Evolutionary conservation across 2,113 vertebrate species (phyloP).

Genomic region (Anthoscopus minutus): DNA sequence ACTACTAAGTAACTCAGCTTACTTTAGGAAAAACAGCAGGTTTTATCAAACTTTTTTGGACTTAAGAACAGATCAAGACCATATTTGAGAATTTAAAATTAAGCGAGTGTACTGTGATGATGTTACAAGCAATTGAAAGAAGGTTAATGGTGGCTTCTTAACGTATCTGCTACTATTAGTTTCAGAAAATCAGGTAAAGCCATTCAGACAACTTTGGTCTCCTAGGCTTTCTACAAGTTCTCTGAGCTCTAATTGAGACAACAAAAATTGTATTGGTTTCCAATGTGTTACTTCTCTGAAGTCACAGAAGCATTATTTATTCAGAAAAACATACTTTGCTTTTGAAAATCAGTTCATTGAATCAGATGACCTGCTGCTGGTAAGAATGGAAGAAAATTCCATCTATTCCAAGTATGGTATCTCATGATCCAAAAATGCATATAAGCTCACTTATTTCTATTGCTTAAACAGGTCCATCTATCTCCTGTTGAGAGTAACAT

Average conservation of each 20-base stretch:
- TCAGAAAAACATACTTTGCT: constrained; percentile 8
- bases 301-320: neutral
- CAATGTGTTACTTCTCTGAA: neutral
- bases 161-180: neutral
- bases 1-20: neutral
- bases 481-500: neutral
- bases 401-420: neutral
- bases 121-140: neutral
- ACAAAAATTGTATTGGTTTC: neutral
- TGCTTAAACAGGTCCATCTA: neutral
- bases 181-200: neutral
- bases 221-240: neutral
- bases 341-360: constrained; percentile 33
- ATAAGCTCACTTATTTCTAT: neutral
- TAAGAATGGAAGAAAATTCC: neutral
- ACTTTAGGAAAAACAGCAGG: neutral
- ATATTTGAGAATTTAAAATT: neutral
- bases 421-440: neutral
- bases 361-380: neutral
- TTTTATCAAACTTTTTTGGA: neutral
- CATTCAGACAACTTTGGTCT: neutral
- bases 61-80: neutral
- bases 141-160: neutral
- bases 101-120: neutral
- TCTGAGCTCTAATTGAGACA: neutral